phyloP scores from a whole-genome alignment of 2,888 invertebrate genomes.

The Clitarchus hookeri region DNA sequence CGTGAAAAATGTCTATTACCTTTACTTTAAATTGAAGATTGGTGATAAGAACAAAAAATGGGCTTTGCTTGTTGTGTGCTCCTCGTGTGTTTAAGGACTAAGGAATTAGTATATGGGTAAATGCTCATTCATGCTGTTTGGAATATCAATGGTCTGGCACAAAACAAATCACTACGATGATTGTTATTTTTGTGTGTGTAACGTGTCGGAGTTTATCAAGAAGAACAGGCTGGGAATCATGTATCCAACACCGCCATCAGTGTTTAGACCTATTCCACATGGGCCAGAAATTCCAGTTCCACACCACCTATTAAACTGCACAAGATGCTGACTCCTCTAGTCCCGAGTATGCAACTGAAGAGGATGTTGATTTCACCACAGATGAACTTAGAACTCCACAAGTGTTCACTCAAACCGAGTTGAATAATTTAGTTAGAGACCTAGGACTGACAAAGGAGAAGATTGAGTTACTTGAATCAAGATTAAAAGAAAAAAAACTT shows the following conservation, averaged over 20 bases:
- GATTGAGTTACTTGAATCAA: no score
- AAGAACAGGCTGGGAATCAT: constrained; percentile 35
- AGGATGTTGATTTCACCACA: no score
- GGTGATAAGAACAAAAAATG: constrained; percentile 37
- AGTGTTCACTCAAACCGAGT: no score
- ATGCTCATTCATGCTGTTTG: constrained; percentile 35
- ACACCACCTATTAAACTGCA: constrained; percentile 22
- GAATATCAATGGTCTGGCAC: constrained; percentile 38
- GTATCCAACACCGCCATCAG: constrained; percentile 37
- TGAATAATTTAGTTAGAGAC: no score
- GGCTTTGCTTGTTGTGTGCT: constrained; percentile 36
- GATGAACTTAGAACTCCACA: not conserved
- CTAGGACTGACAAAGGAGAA: no score
- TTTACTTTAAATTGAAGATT: constrained; percentile 37
- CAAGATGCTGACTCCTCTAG: not conserved
- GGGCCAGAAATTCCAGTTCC: constrained; percentile 34
- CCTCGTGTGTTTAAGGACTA: constrained; percentile 36
- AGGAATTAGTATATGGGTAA: constrained; percentile 37
- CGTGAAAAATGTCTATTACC: constrained; percentile 32
- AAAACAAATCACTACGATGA: constrained; percentile 38
- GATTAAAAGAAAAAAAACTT: no score
- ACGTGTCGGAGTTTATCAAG: constrained; percentile 34
- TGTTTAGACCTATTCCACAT: constrained; percentile 31
- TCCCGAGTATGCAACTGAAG: no score
- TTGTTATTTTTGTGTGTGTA: constrained; percentile 39